Conservation (phyloP, 2,888 invertebrate species). For the Pseudococcus viburni region DNA sequence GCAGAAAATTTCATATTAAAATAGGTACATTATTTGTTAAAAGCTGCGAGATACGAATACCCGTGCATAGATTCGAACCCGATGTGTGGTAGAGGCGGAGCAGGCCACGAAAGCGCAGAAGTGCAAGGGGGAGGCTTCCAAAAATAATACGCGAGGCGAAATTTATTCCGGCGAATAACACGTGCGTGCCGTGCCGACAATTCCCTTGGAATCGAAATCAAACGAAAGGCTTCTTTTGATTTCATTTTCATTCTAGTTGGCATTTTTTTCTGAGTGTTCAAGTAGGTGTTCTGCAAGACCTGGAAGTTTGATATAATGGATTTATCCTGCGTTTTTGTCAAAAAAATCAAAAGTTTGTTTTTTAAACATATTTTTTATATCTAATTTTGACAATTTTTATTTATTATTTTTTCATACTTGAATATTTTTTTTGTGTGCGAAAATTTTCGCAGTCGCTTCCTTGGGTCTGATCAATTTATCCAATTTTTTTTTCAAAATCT, state of each 20-base stretch:
- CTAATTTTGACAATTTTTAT: too few relatives aligned
- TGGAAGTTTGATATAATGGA: too few relatives aligned
- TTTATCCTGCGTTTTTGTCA: too few relatives aligned
- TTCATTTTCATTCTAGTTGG: background rate
- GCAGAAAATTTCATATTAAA: conserved; percentile 6
- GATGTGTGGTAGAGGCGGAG: background rate
- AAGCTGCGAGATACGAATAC: background rate
- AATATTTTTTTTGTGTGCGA: too few relatives aligned
- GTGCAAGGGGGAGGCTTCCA: background rate
- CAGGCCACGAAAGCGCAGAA: background rate
- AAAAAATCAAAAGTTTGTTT: too few relatives aligned
- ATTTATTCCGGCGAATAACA: conserved; percentile 25
- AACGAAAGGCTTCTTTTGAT: conserved; percentile 41
- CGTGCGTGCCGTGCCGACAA: background rate
- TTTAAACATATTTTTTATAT: too few relatives aligned
- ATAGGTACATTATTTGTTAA: background rate
- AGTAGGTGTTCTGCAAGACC: too few relatives aligned
- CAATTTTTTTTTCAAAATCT: too few relatives aligned
- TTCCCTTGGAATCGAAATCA: conserved; percentile 37
- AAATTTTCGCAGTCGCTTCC: too few relatives aligned
- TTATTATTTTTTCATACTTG: too few relatives aligned
- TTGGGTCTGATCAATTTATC: too few relatives aligned
- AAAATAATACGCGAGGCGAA: background rate
- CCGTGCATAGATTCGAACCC: background rate
- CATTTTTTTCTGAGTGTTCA: too few relatives aligned